These are phyloP conservation scores for Nomada fucata DNA, from an alignment of 2,888 invertebrate species.

Conservation along the genomic window DNA sequence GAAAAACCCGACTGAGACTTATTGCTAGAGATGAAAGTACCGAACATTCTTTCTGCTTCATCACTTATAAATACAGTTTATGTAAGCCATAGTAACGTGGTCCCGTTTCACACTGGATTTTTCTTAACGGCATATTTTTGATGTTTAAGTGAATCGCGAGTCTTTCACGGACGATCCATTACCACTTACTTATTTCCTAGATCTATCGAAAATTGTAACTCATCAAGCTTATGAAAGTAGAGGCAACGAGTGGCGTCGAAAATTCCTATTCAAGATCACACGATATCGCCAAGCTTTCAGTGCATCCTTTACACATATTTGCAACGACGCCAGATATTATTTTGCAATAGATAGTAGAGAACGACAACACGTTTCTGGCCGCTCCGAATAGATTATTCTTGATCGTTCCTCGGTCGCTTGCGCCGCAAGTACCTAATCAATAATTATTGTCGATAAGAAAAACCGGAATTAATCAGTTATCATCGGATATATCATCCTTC, in stretches of 20 bases:
- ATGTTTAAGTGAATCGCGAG: slow-evolving; percentile 32
- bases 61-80: slow-evolving; percentile 37
- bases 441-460: slow-evolving; percentile 31
- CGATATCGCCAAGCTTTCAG: neutral
- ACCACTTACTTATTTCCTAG: neutral
- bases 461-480: slow-evolving; percentile 56
- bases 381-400: slow-evolving; percentile 22
- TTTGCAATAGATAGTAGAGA: neutral
- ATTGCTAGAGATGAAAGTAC: neutral
- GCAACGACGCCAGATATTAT: neutral
- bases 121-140: slow-evolving; percentile 3
- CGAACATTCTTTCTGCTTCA: neutral
- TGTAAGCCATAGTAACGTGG: slow-evolving; percentile 10
- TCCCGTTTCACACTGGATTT: slow-evolving; percentile 51
- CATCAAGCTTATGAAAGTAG: neutral
- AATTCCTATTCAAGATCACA: neutral
- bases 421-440: slow-evolving; percentile 60
- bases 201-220: too few species aligned
- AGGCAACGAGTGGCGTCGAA: neutral
- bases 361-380: neutral
- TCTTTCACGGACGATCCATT: neutral
- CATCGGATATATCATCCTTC: slow-evolving; percentile 25
- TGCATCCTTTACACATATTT: neutral
- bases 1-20: neutral
- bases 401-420: slow-evolving; percentile 32